Percentiles rank a stretch among this genome's conserved stretches.
These are phyloP conservation scores for Neoitamus cyanurus DNA, from an alignment of 2,888 invertebrate genomes.

Conservation along the genomic window DNA sequence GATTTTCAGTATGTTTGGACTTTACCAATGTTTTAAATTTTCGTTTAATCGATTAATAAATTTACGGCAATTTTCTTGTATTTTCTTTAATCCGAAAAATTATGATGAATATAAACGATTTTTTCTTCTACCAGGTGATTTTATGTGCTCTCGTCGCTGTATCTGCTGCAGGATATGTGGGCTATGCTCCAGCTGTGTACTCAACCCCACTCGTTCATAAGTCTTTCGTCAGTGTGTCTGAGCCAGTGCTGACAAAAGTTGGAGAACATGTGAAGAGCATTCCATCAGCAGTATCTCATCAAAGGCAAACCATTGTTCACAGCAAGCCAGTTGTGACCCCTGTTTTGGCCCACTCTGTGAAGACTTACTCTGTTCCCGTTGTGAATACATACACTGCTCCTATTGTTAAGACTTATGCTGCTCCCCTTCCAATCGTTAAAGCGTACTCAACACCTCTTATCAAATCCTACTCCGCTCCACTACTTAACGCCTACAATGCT, in stretches of 20 bases:
- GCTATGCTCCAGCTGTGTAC: conserved; percentile 43
- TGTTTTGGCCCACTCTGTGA: conserved; percentile 55
- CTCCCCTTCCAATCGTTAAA: too few species aligned
- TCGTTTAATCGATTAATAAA: too few species aligned
- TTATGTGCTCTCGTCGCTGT: conserved; percentile 72
- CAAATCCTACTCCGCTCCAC: too few species aligned
- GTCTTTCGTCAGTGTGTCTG: conserved; percentile 53
- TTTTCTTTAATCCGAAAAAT: too few species aligned
- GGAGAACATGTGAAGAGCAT: conserved; percentile 58
- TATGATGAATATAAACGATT: too few species aligned
- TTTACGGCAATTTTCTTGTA: too few species aligned
- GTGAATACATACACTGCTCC: conserved; percentile 48
- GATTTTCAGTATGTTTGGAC: too few species aligned
- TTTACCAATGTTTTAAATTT: too few species aligned
- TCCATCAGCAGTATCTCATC: conserved; percentile 65
- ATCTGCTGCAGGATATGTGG: conserved; percentile 61
- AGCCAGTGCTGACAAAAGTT: conserved; percentile 58
- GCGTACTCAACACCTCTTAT: too few species aligned
- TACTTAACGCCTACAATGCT: too few species aligned
- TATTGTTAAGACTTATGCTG: conserved; percentile 41
- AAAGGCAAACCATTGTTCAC: conserved; percentile 68
- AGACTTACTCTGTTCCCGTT: conserved; percentile 54
- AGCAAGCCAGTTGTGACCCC: conserved; percentile 62
- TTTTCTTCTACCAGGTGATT: conserved; percentile 70
- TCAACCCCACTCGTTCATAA: conserved; percentile 45